phyloP scores from a whole-genome alignment of 1,140 invertebrate species.

The Drosophila eugracilis region DNA sequence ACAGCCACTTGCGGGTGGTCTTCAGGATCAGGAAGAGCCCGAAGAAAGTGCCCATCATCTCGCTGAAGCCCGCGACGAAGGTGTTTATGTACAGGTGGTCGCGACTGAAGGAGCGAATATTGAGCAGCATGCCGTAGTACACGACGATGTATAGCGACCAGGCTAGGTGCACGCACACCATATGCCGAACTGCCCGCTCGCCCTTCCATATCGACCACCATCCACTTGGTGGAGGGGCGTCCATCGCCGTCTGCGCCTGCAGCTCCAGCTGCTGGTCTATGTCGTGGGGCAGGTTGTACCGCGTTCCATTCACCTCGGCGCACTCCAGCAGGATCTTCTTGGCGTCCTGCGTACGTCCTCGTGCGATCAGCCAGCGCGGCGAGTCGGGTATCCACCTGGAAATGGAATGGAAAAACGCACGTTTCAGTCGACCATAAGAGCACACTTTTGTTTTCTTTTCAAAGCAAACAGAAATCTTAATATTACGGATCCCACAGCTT shows the following conservation, averaged over 20 bases:
- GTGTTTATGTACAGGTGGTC: slow-evolving; percentile 84
- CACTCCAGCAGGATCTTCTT: slow-evolving; percentile 89
- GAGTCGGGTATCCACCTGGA: slow-evolving; percentile 90
- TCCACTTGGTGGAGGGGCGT: slow-evolving; percentile 75
- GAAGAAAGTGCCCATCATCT: slow-evolving; percentile 84
- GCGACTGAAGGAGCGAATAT: slow-evolving; percentile 85
- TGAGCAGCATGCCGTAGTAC: slow-evolving; percentile 85
- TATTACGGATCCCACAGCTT: too few species aligned
- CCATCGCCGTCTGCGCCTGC: slow-evolving; percentile 80
- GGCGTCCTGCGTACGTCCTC: slow-evolving; percentile 90
- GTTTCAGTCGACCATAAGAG: neutral
- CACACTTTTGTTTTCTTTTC: too few species aligned
- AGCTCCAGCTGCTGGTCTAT: slow-evolving; percentile 81
- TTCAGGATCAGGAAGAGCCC: slow-evolving; percentile 82
- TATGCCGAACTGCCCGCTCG: slow-evolving; percentile 70
- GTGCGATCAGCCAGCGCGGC: slow-evolving; percentile 92
- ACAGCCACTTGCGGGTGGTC: slow-evolving; percentile 79
- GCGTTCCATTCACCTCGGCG: slow-evolving; percentile 87
- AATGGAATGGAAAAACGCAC: neutral
- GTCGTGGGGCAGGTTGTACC: slow-evolving; percentile 75
- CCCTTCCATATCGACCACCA: slow-evolving; percentile 84
- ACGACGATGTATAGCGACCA: slow-evolving; percentile 84
- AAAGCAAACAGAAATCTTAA: too few species aligned
- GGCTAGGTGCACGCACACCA: slow-evolving; percentile 76
- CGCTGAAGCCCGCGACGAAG: slow-evolving; percentile 77